phyloP scores from a whole-genome alignment of 2,888 invertebrate genomes.

The Bhutanitis thaidina region DNA sequence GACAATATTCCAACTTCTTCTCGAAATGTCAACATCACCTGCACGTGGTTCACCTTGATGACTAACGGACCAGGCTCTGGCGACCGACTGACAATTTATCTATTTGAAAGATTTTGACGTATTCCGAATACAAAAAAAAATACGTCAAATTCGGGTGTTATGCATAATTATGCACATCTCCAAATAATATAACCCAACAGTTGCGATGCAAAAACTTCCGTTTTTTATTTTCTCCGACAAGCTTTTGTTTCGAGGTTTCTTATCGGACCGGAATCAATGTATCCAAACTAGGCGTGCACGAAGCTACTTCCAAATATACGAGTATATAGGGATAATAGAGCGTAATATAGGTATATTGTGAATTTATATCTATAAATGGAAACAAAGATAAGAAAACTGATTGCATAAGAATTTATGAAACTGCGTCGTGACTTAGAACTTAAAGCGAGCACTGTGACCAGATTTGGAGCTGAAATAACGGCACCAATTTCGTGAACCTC shows the following conservation, averaged over 20 bases:
- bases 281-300: conserved; percentile 13
- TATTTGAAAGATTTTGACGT: too few species aligned
- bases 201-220: background rate
- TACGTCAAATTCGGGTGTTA: too few species aligned
- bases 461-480: conserved; percentile 74
- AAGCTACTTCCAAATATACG: background rate
- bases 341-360: conserved; percentile 1
- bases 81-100: too few species aligned
- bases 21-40: too few species aligned
- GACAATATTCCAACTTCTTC: too few species aligned
- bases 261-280: conserved; percentile 9
- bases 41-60: too few species aligned
- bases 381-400: conserved; percentile 14
- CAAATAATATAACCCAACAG: background rate
- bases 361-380: conserved; percentile 12
- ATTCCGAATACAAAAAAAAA: too few species aligned
- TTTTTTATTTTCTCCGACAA: background rate
- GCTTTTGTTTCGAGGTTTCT: conserved; percentile 8
- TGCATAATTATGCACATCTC: too few species aligned
- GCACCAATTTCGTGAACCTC: conserved; percentile 26
- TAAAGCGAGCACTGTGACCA: conserved; percentile 60
- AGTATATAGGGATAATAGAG: too few species aligned
- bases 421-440: conserved; percentile 70
- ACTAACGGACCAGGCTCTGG: too few species aligned
- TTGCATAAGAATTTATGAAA: conserved; percentile 27